phyloP scores from a whole-genome alignment of 2,888 invertebrate species.

The Argyresthia albistria region DNA sequence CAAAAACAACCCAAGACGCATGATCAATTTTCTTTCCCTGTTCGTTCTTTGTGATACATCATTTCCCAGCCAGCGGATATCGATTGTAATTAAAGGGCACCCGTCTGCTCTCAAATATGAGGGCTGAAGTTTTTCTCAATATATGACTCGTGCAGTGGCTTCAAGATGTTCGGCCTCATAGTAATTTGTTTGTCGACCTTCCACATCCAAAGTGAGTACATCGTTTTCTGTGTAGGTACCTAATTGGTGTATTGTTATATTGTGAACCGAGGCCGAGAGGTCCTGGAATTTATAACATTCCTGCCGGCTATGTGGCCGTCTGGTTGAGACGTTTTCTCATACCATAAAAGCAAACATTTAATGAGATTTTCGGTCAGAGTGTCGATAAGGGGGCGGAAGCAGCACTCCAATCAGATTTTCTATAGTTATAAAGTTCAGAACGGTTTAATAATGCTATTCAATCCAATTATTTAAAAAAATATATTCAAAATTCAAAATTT shows the following conservation, averaged over 20 bases:
- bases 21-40: constrained; percentile 47
- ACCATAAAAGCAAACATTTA: no score
- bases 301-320: no score
- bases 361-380: no score
- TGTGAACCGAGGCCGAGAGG: not conserved
- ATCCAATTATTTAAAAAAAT: no score
- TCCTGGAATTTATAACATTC: no score
- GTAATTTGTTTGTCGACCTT: constrained; percentile 46
- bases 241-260: constrained; percentile 7
- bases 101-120: constrained; percentile 41
- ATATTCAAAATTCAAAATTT: no score
- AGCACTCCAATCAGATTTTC: no score
- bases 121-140: constrained; percentile 22
- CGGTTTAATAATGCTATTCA: no score
- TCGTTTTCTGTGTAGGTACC: no score
- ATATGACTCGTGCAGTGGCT: constrained; percentile 17
- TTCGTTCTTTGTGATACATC: constrained; percentile 32
- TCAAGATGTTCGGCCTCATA: constrained; percentile 39
- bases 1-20: constrained; percentile 33
- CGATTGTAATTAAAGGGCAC: constrained; percentile 27
- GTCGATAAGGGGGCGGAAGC: no score
- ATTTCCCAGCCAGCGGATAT: constrained; percentile 37
- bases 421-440: no score
- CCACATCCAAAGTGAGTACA: constrained; percentile 44
- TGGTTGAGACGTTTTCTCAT: no score